phyloP scores from a whole-genome alignment of 2,797 vertebrate genomes.

The Micrastur ruficollis region DNA sequence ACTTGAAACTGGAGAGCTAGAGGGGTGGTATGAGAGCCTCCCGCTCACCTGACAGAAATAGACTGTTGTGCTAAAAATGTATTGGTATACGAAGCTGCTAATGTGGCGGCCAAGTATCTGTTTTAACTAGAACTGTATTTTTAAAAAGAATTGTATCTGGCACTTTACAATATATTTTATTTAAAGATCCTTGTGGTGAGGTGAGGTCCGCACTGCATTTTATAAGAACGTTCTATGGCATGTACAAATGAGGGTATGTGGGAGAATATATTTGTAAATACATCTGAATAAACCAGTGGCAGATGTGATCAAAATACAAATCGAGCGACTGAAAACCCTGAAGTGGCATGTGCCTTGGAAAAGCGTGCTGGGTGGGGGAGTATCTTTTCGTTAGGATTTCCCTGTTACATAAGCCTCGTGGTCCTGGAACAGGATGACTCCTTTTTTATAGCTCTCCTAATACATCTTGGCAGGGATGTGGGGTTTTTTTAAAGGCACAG shows the following conservation, averaged over 20 bases:
- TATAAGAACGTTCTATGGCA: background rate
- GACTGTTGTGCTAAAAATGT: conserved; percentile 2
- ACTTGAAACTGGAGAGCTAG: conserved; percentile 78
- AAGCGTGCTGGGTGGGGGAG: background rate
- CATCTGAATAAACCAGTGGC: conserved; percentile 25
- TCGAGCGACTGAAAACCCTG: background rate
- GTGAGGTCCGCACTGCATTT: background rate
- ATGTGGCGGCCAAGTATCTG: background rate
- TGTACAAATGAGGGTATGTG: background rate
- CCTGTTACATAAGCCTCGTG: conserved; percentile 10
- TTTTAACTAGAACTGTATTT: conserved; percentile 54
- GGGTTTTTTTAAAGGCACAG: conserved; percentile 44
- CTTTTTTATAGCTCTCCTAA: conserved; percentile 59
- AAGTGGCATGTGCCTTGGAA: background rate
- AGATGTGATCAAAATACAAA: conserved; percentile 21
- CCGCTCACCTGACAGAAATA: conserved; percentile 4
- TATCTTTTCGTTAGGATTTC: conserved; percentile 48
- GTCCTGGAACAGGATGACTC: conserved; percentile 61
- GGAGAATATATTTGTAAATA: conserved; percentile 39
- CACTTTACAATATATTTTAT: conserved; percentile 71
- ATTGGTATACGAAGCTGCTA: background rate
- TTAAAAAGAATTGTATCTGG: conserved; percentile 45
- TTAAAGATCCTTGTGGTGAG: conserved; percentile 31
- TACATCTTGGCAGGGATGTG: conserved; percentile 35
- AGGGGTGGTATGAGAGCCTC: background rate